These are phyloP conservation scores for Pluvialis apricaria DNA, from an alignment of 2,113 vertebrate species.

Conservation along the genomic window DNA sequence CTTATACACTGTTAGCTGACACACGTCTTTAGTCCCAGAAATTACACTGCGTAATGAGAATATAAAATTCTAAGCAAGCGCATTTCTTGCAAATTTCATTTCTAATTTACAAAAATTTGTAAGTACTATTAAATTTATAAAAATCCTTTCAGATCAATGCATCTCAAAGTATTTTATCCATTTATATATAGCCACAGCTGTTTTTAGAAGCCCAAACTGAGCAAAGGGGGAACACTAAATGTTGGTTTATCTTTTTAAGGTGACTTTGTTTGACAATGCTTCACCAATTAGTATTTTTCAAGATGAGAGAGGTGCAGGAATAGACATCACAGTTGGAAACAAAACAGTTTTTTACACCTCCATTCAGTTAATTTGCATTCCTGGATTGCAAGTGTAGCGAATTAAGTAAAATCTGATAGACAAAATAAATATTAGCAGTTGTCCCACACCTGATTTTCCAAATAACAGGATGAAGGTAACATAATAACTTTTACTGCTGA, in stretches of 20 bases:
- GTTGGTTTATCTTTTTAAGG: not conserved
- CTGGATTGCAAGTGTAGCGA: fast-evolving
- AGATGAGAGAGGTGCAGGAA: not conserved
- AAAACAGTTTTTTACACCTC: not conserved
- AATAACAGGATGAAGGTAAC: not conserved
- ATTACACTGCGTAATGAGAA: not conserved
- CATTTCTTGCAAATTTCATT: not conserved
- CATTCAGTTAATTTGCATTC: not conserved
- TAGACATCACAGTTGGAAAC: not conserved
- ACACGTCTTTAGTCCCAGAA: not conserved
- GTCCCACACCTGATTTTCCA: not conserved
- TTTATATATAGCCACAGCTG: not conserved
- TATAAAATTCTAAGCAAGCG: not conserved
- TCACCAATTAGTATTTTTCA: not conserved
- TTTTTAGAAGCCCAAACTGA: not conserved
- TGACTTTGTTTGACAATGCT: not conserved
- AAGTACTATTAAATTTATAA: not conserved
- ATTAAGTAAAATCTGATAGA: not conserved
- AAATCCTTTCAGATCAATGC: not conserved
- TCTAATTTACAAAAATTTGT: not conserved
- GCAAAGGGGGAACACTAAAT: not conserved
- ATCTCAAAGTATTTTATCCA: not conserved
- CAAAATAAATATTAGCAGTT: not conserved
- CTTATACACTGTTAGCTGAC: not conserved
- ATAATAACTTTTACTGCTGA: not conserved